phyloP scores from a whole-genome alignment of 1,140 invertebrate species.

The Akabosia matsudoensis region DNA sequence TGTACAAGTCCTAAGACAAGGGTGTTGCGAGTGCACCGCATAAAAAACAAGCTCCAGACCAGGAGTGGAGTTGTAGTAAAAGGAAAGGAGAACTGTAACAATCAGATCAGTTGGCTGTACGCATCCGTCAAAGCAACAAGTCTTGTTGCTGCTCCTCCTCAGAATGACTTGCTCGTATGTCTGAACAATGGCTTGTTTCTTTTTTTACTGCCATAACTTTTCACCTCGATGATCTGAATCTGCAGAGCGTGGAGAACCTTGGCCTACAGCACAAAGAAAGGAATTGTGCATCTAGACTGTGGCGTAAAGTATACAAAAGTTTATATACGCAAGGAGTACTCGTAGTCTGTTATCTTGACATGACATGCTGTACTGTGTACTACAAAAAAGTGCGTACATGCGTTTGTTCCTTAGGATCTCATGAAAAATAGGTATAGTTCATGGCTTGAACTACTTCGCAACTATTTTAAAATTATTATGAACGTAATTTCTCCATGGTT shows the following conservation, averaged over 20 bases:
- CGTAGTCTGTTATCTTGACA: conserved; percentile 1
- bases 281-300: conserved; percentile 32
- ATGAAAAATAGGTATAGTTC: too few species aligned
- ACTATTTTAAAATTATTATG: too few species aligned
- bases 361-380: too few species aligned
- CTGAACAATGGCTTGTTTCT: background rate
- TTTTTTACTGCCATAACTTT: background rate
- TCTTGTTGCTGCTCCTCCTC: conserved; percentile 9
- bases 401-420: too few species aligned
- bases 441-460: too few species aligned
- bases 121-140: conserved; percentile 21
- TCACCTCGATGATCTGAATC: conserved; percentile 35
- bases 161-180: background rate
- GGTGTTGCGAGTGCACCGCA: too few species aligned
- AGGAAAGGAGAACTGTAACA: conserved; percentile 19
- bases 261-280: conserved; percentile 41
- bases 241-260: conserved; percentile 40
- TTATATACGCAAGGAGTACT: too few species aligned
- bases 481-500: too few species aligned
- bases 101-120: background rate
- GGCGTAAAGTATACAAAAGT: background rate
- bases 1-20: too few species aligned
- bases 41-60: background rate
- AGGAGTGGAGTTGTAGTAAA: background rate
- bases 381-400: too few species aligned